Base-by-base conservation (phyloP, 2,888 invertebrate species). In the Plusia festucae region DNA sequence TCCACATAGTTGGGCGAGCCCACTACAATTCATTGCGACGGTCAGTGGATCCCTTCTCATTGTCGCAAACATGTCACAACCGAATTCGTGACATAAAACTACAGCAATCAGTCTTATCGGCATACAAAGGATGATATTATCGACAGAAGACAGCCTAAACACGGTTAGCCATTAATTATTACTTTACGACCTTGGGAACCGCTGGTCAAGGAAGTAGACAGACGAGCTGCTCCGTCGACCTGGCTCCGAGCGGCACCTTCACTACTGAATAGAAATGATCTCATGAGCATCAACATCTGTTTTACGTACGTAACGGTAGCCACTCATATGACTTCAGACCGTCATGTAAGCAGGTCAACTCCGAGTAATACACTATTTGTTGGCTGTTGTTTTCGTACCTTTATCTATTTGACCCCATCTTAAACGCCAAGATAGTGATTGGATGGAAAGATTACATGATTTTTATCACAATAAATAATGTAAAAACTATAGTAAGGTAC, bases 61-160 rank as follows among this genome's bases (percentile, higher is more conserved):
- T 76, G 82, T 85, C 83, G 80, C 85, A 84, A 83, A 83, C 83
- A 87, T 85, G 83, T 83, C 82, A 85, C 77, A 76, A 74, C 74
- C 78, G 78, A 84, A 85, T 85, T 84, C 78, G 82, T 78, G 81
- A 84, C 82, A 82, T 73, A 80, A 75, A 84, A 84, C 83, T 74
- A 84, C 76, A 63, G 40, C 79, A 72, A 76, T 73, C 79, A 65
- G 69, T 78, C 74, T 76, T 84, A 90, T 90, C 86, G 86, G 84
- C 87, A 91, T 90, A 85, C 90, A 89, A 84, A 88, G 85, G 85
- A 88, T 88, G 87, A 86, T 88, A 90, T 89, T 88, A 91, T 88
- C 84, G 81, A 78, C 83, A 86, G 84, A 79, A 79, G 78, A 81
- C 81, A 82, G 83, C 81, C 81, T 85, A 86, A 86, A 84, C 88